Conservation (phyloP, 2,797 vertebrate species). For the Oreochromis grahami region DNA sequence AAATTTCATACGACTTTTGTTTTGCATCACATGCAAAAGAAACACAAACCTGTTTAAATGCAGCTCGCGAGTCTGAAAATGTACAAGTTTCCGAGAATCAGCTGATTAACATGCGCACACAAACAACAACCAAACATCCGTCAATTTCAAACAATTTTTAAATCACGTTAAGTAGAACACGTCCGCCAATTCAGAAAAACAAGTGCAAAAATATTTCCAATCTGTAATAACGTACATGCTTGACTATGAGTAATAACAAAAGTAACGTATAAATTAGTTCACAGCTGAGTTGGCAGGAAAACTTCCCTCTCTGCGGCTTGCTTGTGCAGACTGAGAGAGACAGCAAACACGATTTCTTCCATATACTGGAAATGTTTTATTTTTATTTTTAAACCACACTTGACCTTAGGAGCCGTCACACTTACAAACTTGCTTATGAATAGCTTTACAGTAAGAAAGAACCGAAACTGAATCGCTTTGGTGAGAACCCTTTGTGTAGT, state of each 20-base stretch:
- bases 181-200: background rate
- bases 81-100: background rate
- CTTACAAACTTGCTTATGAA: background rate
- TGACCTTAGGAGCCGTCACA: background rate
- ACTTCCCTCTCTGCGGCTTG: background rate
- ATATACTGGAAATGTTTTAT: background rate
- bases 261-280: background rate
- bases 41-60: background rate
- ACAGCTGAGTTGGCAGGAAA: background rate
- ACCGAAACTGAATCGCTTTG: background rate
- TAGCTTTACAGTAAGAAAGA: background rate
- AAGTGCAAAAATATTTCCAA: constrained; percentile 3
- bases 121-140: background rate
- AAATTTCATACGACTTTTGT: background rate
- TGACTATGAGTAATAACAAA: background rate
- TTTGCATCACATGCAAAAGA: background rate
- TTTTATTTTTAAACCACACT: background rate
- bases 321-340: background rate
- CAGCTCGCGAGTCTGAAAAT: background rate
- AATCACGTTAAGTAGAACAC: background rate
- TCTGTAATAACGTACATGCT: background rate
- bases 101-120: background rate
- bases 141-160: background rate
- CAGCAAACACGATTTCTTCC: background rate
- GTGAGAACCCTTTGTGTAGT: background rate